Evolutionary conservation across 1,140 invertebrate genomes (phyloP).

Genomic region (Aphaenogaster rudis): DNA sequence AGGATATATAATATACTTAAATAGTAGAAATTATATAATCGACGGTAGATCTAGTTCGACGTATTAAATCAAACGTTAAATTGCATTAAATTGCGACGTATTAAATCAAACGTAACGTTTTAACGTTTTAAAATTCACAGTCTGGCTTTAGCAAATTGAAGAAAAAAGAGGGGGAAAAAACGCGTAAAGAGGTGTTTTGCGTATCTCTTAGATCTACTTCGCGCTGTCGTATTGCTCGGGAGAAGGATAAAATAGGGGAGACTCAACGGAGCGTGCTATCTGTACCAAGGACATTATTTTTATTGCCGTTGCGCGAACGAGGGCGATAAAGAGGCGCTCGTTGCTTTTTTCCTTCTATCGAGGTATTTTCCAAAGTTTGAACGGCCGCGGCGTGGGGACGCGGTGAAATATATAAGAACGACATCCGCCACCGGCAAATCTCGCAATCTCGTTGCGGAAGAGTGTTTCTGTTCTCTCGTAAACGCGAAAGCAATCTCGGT

Average conservation of each 20-base stretch:
- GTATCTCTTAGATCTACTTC: neutral
- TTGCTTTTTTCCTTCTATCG: neutral
- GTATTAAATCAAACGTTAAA: neutral
- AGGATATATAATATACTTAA: too few species aligned
- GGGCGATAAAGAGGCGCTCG: slow-evolving; percentile 2
- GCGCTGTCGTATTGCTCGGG: neutral
- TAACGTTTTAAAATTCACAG: neutral
- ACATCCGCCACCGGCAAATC: neutral
- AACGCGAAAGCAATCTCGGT: neutral
- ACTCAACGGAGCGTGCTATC: slow-evolving; percentile 1
- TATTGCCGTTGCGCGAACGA: slow-evolving; percentile 17
- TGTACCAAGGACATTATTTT: slow-evolving; percentile 42
- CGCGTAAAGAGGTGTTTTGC: neutral
- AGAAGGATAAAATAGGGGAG: slow-evolving; percentile 21
- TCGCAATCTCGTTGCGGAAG: neutral
- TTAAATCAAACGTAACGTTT: neutral
- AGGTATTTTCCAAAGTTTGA: slow-evolving; percentile 41
- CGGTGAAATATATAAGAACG: slow-evolving; percentile 1
- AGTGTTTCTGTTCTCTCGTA: neutral
- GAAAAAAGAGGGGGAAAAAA: neutral
- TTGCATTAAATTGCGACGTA: neutral
- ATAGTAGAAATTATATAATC: neutral
- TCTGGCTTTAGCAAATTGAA: neutral
- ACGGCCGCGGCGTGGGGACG: neutral
- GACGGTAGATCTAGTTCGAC: neutral